Evolutionary conservation across 2,888 invertebrate genomes (phyloP).

Genomic region (Rugalucina vietnamica): DNA sequence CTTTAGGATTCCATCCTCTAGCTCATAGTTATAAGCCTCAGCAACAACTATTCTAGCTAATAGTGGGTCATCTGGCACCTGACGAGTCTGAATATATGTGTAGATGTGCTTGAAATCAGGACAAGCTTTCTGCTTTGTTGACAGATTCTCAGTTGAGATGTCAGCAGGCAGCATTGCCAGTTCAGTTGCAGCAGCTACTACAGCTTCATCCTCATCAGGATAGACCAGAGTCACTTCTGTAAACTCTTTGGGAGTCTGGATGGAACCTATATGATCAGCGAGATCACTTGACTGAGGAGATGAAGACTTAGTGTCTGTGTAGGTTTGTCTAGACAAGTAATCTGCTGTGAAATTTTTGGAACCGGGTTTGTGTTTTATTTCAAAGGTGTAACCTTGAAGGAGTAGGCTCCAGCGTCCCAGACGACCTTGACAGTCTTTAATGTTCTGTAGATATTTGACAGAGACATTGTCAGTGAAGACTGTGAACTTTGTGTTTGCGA

Average conservation of each 20-base stretch:
- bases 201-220: slow-evolving; percentile 4
- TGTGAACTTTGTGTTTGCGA: slow-evolving; percentile 38
- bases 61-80: slow-evolving; percentile 13
- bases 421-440: slow-evolving; percentile 41
- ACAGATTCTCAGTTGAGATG: background rate
- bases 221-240: background rate
- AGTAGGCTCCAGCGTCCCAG: slow-evolving; percentile 29
- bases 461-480: slow-evolving; percentile 54
- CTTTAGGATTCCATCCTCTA: background rate
- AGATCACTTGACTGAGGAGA: too few relatives aligned
- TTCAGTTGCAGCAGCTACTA: background rate
- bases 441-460: slow-evolving; percentile 39
- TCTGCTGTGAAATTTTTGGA: background rate
- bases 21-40: background rate
- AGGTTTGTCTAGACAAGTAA: slow-evolving; percentile 6
- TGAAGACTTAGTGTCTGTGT: background rate
- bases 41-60: slow-evolving; percentile 5
- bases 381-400: slow-evolving; percentile 10
- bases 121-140: too few relatives aligned
- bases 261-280: background rate
- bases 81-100: background rate
- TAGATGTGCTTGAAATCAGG: too few relatives aligned
- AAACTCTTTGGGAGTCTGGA: background rate
- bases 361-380: background rate
- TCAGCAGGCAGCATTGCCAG: background rate